Conservation (phyloP, 1,140 invertebrate genomes). For the Drosophila kikkawai region DNA sequence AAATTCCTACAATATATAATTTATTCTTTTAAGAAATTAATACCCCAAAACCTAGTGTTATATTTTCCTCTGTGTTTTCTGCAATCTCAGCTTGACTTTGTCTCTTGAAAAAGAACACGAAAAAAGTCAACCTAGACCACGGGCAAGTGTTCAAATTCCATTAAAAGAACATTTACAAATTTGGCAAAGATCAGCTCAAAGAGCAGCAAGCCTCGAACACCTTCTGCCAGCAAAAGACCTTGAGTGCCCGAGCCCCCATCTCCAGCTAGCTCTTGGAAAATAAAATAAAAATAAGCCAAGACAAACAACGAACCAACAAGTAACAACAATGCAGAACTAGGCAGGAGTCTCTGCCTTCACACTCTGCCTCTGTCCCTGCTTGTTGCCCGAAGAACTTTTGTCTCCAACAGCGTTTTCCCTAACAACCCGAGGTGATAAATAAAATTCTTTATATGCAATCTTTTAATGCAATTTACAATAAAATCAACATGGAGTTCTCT, state of each 20-base stretch:
- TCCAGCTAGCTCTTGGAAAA: slow-evolving; percentile 21
- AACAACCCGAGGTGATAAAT: slow-evolving; percentile 84
- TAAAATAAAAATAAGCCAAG: slow-evolving; percentile 50
- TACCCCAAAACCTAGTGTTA: not conserved
- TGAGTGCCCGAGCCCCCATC: slow-evolving; percentile 60
- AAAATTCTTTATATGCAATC: slow-evolving; percentile 85
- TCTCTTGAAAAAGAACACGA: slow-evolving; percentile 54
- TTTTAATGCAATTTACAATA: slow-evolving; percentile 84
- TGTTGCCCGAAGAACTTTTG: slow-evolving; percentile 53
- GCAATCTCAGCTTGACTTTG: slow-evolving; percentile 38
- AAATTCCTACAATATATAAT: not conserved
- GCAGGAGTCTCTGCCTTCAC: slow-evolving; percentile 1
- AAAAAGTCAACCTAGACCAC: slow-evolving; percentile 18
- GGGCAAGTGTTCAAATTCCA: slow-evolving; percentile 82
- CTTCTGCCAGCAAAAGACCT: slow-evolving; percentile 71
- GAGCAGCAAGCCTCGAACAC: slow-evolving; percentile 41
- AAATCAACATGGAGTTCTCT: slow-evolving; percentile 82
- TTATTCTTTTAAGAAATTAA: not conserved
- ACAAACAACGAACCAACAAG: slow-evolving; percentile 67
- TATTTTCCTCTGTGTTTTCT: slow-evolving; percentile 20
- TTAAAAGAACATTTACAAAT: slow-evolving; percentile 83
- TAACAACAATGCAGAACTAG: slow-evolving; percentile 56
- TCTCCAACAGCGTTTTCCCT: slow-evolving; percentile 84
- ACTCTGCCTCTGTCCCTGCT: not conserved
- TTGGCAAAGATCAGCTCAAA: slow-evolving; percentile 70